phyloP scores from a whole-genome alignment of 2,888 invertebrate species.

The Phrixothrix hirtus region DNA sequence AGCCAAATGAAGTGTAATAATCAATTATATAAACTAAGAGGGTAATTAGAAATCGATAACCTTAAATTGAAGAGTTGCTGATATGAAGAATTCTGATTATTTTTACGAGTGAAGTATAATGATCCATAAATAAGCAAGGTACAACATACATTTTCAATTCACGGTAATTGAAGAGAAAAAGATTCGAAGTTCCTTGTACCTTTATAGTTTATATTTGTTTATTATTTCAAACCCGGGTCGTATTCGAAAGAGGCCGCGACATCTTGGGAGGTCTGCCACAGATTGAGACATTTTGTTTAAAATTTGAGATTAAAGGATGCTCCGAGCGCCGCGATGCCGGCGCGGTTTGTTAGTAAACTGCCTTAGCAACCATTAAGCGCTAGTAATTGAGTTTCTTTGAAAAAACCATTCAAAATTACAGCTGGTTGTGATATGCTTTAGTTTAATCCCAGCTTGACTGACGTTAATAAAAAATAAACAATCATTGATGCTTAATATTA shows the following conservation, averaged over 20 bases:
- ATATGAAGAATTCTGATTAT: background rate
- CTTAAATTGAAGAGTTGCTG: background rate
- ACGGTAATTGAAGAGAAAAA: no score
- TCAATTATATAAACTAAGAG: background rate
- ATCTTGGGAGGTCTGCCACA: slow-evolving; percentile 43
- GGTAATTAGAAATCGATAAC: background rate
- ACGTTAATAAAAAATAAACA: slow-evolving; percentile 8
- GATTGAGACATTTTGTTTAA: slow-evolving; percentile 38
- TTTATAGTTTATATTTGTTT: slow-evolving; percentile 33
- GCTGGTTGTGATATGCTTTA: slow-evolving; percentile 17
- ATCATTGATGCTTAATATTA: slow-evolving; percentile 4
- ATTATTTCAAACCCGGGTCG: slow-evolving; percentile 41
- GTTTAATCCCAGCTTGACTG: slow-evolving; percentile 8
- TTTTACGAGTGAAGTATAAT: no score
- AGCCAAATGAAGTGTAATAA: no score
- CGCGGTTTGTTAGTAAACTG: slow-evolving; percentile 42
- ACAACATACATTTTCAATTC: no score
- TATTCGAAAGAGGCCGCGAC: slow-evolving; percentile 43
- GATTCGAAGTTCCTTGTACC: background rate
- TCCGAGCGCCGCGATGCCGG: slow-evolving; percentile 41
- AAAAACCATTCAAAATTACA: slow-evolving; percentile 33
- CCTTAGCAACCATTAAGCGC: slow-evolving; percentile 38
- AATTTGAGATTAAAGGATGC: slow-evolving; percentile 35
- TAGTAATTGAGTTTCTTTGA: slow-evolving; percentile 42
- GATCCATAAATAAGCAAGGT: background rate